phyloP scores from a whole-genome alignment of 2,113 vertebrate genomes.

The Scomber japonicus region DNA sequence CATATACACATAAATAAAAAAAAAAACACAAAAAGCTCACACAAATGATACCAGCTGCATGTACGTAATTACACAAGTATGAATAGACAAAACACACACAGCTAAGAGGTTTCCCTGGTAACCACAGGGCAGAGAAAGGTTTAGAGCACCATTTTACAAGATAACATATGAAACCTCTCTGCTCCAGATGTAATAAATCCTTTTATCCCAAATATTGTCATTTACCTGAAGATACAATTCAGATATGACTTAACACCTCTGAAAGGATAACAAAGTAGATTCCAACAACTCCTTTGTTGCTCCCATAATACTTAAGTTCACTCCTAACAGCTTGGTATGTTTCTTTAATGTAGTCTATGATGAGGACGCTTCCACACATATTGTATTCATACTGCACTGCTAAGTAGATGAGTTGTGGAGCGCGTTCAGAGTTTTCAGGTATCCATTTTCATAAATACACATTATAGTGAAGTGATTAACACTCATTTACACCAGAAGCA shows the following conservation, averaged over 20 bases:
- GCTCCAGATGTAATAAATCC: neutral
- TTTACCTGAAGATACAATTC: neutral
- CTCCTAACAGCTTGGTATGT: constrained; percentile 24
- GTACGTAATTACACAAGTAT: constrained; percentile 23
- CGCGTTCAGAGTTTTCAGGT: constrained; percentile 40
- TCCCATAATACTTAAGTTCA: constrained; percentile 6
- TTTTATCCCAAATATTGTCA: neutral
- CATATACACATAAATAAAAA: neutral
- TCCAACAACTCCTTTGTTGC: neutral
- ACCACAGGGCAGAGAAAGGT: constrained; percentile 59
- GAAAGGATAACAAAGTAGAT: neutral
- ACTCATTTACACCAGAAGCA: constrained; percentile 51
- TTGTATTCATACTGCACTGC: neutral
- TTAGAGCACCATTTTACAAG: constrained; percentile 22
- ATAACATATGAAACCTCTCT: neutral
- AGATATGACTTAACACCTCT: neutral
- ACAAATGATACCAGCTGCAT: constrained; percentile 40
- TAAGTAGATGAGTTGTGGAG: constrained; percentile 37
- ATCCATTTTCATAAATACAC: constrained; percentile 54
- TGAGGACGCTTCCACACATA: constrained; percentile 44
- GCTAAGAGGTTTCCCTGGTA: constrained; percentile 73
- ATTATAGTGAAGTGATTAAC: constrained; percentile 52
- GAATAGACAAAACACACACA: constrained; percentile 24
- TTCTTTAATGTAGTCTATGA: constrained; percentile 33
- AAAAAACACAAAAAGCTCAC: neutral